A percentile compares a stretch with the other conserved stretches of the same genome.
phyloP scores from a whole-genome alignment of 2,888 invertebrate species.

The Cloeon dipterum region DNA sequence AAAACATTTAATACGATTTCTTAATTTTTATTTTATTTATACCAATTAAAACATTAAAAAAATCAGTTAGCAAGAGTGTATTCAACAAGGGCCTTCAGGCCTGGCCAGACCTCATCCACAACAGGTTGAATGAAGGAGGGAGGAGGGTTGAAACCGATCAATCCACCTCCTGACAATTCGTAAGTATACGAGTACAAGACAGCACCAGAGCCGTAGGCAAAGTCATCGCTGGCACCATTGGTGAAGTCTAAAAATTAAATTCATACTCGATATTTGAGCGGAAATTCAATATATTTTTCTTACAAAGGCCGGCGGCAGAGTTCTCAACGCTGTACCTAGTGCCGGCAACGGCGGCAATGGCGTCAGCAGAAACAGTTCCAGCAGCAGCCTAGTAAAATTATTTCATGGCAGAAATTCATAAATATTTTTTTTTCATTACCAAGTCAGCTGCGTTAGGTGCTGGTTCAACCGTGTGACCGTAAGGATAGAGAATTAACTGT shows the following conservation, averaged over 20 bases:
- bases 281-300: neutral
- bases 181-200: neutral
- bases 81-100: neutral
- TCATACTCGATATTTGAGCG: no score
- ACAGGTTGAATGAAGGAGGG: neutral
- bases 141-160: neutral
- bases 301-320: neutral
- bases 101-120: neutral
- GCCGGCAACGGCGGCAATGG: neutral
- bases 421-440: no score
- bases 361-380: neutral
- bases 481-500: neutral
- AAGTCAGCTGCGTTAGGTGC: neutral
- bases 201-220: neutral
- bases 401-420: no score
- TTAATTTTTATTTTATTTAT: no score
- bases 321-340: neutral
- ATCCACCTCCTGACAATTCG: neutral
- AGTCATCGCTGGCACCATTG: neutral
- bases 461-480: neutral
- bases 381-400: no score
- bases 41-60: no score
- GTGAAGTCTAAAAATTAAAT: neutral
- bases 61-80: no score
- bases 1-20: no score